Evolutionary conservation across 2,888 invertebrate genomes (phyloP).

Genomic region (Amblyjoppa proteus): DNA sequence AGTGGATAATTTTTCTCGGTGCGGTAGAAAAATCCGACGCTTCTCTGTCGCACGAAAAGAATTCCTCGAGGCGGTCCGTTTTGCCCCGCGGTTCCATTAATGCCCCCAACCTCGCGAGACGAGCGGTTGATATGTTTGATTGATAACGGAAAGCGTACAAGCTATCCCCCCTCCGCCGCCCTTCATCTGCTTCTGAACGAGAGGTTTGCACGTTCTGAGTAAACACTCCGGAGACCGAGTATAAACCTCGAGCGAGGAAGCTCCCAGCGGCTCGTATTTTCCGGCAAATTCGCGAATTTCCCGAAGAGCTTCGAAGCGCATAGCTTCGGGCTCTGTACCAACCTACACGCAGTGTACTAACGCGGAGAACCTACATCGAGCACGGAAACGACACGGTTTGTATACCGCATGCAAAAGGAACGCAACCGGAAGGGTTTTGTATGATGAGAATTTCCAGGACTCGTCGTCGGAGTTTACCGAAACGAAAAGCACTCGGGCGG

Average conservation of each 20-base stretch:
- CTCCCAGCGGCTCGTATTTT: slow-evolving; percentile 14
- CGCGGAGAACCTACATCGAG: background rate
- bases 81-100: no score
- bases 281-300: slow-evolving; percentile 30
- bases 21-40: no score
- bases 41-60: no score
- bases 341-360: background rate
- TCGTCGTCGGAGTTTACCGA: background rate
- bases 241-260: slow-evolving; percentile 23
- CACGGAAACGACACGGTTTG: background rate
- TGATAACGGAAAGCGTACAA: slow-evolving; percentile 11
- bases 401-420: background rate
- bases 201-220: slow-evolving; percentile 16
- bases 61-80: no score
- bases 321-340: background rate
- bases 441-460: background rate
- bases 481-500: background rate
- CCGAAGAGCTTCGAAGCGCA: slow-evolving; percentile 14
- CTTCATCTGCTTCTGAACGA: background rate
- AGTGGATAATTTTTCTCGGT: no score
- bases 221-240: slow-evolving; percentile 32
- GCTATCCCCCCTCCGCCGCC: background rate
- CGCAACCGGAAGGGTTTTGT: background rate
- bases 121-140: background rate
- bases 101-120: no score